Conservation (phyloP, 2,113 vertebrate genomes). For the Brienomyrus longianalis region DNA sequence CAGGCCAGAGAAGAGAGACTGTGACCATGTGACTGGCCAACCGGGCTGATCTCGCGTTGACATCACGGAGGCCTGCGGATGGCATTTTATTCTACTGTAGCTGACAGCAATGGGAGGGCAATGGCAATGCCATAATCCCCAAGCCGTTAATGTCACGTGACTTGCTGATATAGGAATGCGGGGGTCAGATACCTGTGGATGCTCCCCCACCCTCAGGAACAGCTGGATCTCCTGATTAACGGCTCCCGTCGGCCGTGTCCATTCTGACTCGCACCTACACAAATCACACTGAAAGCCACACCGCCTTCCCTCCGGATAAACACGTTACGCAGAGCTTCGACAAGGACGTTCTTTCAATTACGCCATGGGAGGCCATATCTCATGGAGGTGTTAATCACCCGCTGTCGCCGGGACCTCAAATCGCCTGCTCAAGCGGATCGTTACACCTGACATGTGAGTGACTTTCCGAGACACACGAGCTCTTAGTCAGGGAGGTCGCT, state of each 20-base stretch:
- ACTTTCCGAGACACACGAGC: neutral
- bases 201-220: neutral
- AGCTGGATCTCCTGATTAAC: slow-evolving; percentile 9
- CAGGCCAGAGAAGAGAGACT: neutral
- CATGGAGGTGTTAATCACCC: neutral
- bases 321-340: slow-evolving; percentile 8
- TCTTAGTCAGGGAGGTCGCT: neutral
- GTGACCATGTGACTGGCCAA: neutral
- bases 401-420: neutral
- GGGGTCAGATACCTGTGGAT: neutral
- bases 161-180: neutral
- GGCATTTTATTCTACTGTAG: neutral
- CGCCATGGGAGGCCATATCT: neutral
- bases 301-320: slow-evolving; percentile 1
- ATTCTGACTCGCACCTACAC: neutral
- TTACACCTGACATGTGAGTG: neutral
- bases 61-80: neutral
- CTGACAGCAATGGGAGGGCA: neutral
- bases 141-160: neutral
- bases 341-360: slow-evolving; percentile 24
- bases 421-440: neutral
- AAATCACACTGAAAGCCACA: neutral
- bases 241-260: neutral
- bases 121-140: neutral
- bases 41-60: neutral